Percentiles rank a stretch among this genome's conserved stretches.
Evolutionary conservation across 1,140 invertebrate genomes (phyloP).

Genomic region (Conopomorpha cramerella): DNA sequence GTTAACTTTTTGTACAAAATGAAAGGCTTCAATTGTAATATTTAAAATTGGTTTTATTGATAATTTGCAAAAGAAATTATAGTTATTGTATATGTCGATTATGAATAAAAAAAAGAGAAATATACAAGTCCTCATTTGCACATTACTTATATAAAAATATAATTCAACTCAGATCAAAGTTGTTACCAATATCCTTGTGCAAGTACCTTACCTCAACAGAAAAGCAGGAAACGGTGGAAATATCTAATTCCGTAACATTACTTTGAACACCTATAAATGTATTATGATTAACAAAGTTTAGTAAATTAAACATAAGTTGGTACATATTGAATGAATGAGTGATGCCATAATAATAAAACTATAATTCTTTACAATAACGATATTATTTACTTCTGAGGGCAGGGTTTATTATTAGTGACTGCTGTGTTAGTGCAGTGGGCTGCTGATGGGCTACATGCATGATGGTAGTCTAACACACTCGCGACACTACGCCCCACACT

Average conservation of each 20-base stretch:
- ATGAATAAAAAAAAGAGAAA: conserved; percentile 58
- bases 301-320: conserved; percentile 46
- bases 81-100: conserved; percentile 54
- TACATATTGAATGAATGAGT: conserved; percentile 41
- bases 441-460: too few species aligned
- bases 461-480: too few species aligned
- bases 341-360: conserved; percentile 51
- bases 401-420: too few species aligned
- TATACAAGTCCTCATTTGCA: conserved; percentile 54
- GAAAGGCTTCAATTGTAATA: conserved; percentile 31
- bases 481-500: too few species aligned
- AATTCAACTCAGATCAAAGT: conserved; percentile 57
- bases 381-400: conserved; percentile 40
- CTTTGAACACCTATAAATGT: conserved; percentile 51
- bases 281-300: conserved; percentile 50
- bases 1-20: too few species aligned
- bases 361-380: conserved; percentile 52
- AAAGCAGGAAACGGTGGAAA: conserved; percentile 47
- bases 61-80: conserved; percentile 54
- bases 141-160: conserved; percentile 56
- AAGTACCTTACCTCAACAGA: conserved; percentile 47
- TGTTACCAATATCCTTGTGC: conserved; percentile 58
- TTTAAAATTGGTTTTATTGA: conserved; percentile 60
- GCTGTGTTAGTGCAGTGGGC: too few species aligned
- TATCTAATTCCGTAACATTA: conserved; percentile 57